Conservation (phyloP, 2,797 vertebrate species). For the Gallinago nigripennis region DNA sequence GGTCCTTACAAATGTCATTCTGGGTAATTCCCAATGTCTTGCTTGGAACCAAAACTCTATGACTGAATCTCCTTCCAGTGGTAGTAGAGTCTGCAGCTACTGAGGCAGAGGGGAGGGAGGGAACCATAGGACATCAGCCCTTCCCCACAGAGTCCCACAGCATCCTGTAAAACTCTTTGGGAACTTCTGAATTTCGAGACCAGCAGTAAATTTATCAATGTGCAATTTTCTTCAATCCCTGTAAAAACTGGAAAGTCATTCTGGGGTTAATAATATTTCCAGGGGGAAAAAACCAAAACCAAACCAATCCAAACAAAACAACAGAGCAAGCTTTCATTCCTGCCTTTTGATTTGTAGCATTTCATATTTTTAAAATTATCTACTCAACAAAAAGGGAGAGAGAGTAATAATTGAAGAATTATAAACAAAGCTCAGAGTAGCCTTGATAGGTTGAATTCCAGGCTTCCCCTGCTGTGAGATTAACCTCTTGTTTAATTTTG, state of each 20-base stretch:
- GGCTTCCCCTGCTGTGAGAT: neutral
- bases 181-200: neutral
- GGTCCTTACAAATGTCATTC: neutral
- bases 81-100: neutral
- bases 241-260: neutral
- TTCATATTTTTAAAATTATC: neutral
- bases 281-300: neutral
- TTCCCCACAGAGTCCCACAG: neutral
- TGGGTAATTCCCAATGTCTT: neutral
- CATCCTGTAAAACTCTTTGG: neutral
- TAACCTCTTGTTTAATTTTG: neutral
- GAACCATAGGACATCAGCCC: neutral
- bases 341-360: neutral
- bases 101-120: neutral
- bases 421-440: neutral
- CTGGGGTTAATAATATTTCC: neutral
- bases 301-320: neutral
- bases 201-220: neutral
- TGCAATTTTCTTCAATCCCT: neutral
- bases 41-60: neutral
- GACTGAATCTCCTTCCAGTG: neutral
- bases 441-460: neutral
- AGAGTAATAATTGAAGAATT: neutral
- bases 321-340: neutral
- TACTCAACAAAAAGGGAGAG: neutral